These are phyloP conservation scores for Dysdera silvatica DNA, from an alignment of 1,140 invertebrate species.

Conservation along the genomic window DNA sequence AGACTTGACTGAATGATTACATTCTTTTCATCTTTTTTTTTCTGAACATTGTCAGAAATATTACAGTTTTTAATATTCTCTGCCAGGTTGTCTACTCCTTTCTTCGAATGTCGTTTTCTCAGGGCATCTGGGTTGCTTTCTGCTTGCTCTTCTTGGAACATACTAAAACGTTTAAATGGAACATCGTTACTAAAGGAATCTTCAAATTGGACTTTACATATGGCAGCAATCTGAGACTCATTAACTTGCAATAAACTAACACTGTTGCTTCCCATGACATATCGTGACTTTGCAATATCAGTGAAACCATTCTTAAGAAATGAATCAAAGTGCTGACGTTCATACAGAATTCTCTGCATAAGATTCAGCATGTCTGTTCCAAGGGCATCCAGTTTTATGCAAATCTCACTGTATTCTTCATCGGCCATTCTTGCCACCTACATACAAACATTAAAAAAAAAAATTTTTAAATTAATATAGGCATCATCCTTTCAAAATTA, in stretches of 20 bases:
- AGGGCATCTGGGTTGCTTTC: neutral
- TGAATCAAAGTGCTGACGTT: slow-evolving; percentile 17
- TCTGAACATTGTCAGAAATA: neutral
- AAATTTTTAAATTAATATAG: too few species aligned
- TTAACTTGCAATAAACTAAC: slow-evolving; percentile 25
- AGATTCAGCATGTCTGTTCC: slow-evolving; percentile 8
- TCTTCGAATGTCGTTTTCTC: neutral
- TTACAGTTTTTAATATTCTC: neutral
- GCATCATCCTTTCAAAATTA: too few species aligned
- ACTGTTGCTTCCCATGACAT: slow-evolving; percentile 23
- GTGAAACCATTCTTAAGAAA: slow-evolving; percentile 27
- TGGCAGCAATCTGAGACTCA: neutral
- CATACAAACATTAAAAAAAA: too few species aligned
- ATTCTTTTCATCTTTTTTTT: neutral
- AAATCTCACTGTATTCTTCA: neutral
- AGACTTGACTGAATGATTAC: neutral
- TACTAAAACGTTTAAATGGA: slow-evolving; percentile 1
- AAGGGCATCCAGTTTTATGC: slow-evolving; percentile 21
- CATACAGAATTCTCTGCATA: slow-evolving; percentile 14
- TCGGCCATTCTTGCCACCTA: too few species aligned
- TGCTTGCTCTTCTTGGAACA: neutral
- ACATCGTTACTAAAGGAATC: neutral
- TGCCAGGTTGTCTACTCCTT: neutral
- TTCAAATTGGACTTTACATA: neutral
- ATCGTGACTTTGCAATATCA: slow-evolving; percentile 26